Base-by-base conservation (phyloP, 2,888 invertebrate genomes). In the Leptarthrus brevirostris region DNA sequence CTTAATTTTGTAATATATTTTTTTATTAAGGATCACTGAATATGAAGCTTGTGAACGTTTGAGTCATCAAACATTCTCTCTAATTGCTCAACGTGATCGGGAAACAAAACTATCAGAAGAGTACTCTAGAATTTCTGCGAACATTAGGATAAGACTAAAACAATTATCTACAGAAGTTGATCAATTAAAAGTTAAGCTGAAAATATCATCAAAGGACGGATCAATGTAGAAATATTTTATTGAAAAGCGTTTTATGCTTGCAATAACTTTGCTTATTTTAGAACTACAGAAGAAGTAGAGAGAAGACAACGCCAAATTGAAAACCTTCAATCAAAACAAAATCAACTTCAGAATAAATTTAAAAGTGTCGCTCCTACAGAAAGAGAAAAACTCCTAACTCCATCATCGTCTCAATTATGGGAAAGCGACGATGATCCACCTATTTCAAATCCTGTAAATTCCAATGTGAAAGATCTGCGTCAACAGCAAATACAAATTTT, bases 1-100 rank as follows among this genome's bases (percentile, higher is more conserved):
- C n/a, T n/a, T n/a, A n/a, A n/a, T n/a, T n/a, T n/a, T n/a, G n/a
- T n/a, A 2, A 5, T 14, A n/a, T 54, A 22, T 40, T 20, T 64
- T 73, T 54, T 56, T 56, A 10, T 56, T 24, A 76, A 91, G 91
- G 91, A 83, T 90, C 12, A 81, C 86, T 0, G 91, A 91, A 80
- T 87, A 89, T 81, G 90, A 91, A 78, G 88, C 89, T 0, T 91
- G 91, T 79, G 89, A 91, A 79, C 88, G 88, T 75, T 81, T 91
- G 20, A 88, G 87, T 79, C 86, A 89, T 54, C 88, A 90, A 78
- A 89, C 91, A 58, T 88, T 90, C 84, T 88, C 88, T 74, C 88
- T 89, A 79, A 80, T 92, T 6, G 87, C 87, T 0, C 81, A 86
- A 71, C 85, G 91, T 64, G 88, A 89, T 77, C 85, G 85, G 76